phyloP scores from a whole-genome alignment of 2,113 vertebrate species.

The Hypanus sabinus region DNA sequence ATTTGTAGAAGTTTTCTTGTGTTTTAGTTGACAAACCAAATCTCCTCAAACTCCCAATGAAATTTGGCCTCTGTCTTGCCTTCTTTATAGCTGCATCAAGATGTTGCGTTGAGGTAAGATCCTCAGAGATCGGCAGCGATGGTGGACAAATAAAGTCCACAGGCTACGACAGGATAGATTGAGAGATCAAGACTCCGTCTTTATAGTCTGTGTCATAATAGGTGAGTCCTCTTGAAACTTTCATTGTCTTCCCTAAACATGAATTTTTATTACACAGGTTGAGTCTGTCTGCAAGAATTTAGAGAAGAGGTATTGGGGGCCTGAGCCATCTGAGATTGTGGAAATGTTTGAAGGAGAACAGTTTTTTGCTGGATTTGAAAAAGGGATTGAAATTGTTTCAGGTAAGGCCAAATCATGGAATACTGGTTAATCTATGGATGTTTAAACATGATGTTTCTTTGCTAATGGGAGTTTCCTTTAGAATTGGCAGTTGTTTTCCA shows the following conservation, averaged over 20 bases:
- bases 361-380: conserved; percentile 90
- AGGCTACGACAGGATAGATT: too few relatives aligned
- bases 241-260: not conserved
- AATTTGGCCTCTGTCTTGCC: too few relatives aligned
- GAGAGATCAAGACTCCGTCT: too few relatives aligned
- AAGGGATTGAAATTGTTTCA: conserved; percentile 72
- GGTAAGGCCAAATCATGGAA: conserved; percentile 56
- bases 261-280: conserved; percentile 51
- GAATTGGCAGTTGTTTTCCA: not conserved
- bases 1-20: too few relatives aligned
- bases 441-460: not conserved
- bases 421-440: not conserved
- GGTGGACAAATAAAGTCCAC: too few relatives aligned
- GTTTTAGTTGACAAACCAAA: too few relatives aligned
- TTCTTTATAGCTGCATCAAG: too few relatives aligned
- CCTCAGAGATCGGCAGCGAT: too few relatives aligned
- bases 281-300: conserved; percentile 70
- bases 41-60: too few relatives aligned
- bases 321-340: conserved; percentile 87
- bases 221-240: not conserved
- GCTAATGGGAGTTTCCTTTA: not conserved
- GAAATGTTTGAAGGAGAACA: conserved; percentile 90
- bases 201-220: too few relatives aligned
- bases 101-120: too few relatives aligned
- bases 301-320: conserved; percentile 73